Conservation (phyloP, 2,888 invertebrate species). For the Chromoteleia sp. region DNA sequence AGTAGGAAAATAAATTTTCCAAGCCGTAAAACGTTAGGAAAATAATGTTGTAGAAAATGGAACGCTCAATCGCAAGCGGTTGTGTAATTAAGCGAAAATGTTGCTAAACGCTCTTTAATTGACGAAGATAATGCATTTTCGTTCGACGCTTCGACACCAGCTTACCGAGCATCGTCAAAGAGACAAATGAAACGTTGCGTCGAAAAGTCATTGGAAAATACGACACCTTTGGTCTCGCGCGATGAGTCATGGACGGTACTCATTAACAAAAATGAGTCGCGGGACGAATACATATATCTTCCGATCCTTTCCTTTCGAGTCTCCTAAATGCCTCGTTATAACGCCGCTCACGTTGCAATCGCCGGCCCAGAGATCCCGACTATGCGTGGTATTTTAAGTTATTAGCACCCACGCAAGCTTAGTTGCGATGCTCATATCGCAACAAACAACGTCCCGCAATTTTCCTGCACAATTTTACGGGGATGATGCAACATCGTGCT, state of each 20-base stretch:
- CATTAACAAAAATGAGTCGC: slow-evolving; percentile 38
- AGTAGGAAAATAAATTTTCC: slow-evolving; percentile 42
- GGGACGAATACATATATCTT: slow-evolving; percentile 30
- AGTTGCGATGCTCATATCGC: slow-evolving; percentile 30
- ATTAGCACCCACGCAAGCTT: slow-evolving; percentile 49
- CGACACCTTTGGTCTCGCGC: too few species aligned
- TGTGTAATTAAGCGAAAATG: slow-evolving; percentile 24
- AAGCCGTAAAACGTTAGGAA: slow-evolving; percentile 34
- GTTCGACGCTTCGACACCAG: neutral
- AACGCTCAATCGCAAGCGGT: slow-evolving; percentile 13
- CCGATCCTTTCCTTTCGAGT: slow-evolving; percentile 16
- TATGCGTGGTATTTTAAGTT: slow-evolving; percentile 48
- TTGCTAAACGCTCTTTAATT: slow-evolving; percentile 17
- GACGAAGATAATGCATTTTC: neutral
- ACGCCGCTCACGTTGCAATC: slow-evolving; percentile 12
- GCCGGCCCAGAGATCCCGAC: neutral
- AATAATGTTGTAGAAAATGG: slow-evolving; percentile 11
- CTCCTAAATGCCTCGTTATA: slow-evolving; percentile 41
- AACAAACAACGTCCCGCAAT: slow-evolving; percentile 22
- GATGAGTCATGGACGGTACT: slow-evolving; percentile 28
- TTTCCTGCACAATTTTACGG: slow-evolving; percentile 1
- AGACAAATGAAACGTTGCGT: too few species aligned
- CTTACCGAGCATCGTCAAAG: too few species aligned
- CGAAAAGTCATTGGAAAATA: too few species aligned
- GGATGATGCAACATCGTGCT: neutral